These are phyloP conservation scores for Karalla daura DNA, from an alignment of 2,797 vertebrate genomes.

Conservation along the genomic window DNA sequence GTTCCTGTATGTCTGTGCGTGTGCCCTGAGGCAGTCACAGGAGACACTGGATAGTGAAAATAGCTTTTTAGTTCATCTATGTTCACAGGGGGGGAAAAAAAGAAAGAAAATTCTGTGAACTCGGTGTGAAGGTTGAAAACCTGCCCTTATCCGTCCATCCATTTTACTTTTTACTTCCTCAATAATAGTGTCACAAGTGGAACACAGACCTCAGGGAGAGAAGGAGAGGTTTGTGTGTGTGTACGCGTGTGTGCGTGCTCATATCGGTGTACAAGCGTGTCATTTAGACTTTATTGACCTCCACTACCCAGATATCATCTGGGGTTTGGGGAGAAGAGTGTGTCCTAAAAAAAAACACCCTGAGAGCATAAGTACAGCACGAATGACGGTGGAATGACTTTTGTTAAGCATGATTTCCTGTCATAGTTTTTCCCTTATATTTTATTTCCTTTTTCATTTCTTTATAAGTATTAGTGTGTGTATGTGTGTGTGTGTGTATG, in stretches of 20 bases:
- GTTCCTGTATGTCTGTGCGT: background rate
- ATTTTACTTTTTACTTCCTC: constrained; percentile 6
- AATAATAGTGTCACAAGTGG: constrained; percentile 13
- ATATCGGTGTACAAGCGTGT: constrained; percentile 29
- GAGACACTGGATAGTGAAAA: constrained; percentile 20
- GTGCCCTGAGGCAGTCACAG: constrained; percentile 13
- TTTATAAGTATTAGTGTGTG: too few species aligned
- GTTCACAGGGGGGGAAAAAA: constrained; percentile 18
- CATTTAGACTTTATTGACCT: constrained; percentile 60
- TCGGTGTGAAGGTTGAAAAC: constrained; percentile 11
- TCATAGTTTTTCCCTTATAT: too few species aligned
- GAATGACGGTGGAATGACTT: constrained; percentile 16
- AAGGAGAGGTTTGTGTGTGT: constrained; percentile 4
- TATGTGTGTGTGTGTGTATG: too few species aligned
- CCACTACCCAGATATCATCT: constrained; percentile 22
- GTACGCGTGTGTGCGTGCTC: too few species aligned
- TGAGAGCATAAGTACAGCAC: background rate
- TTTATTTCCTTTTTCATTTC: too few species aligned
- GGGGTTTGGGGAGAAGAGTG: constrained; percentile 16
- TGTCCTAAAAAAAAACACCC: constrained; percentile 37
- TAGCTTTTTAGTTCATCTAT: constrained; percentile 27
- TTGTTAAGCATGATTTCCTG: constrained; percentile 6
- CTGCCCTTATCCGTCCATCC: constrained; percentile 4
- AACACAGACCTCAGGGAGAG: constrained; percentile 21
- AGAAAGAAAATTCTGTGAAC: constrained; percentile 3